phyloP scores from a whole-genome alignment of 1,140 invertebrate genomes.

The Venturia canescens region DNA sequence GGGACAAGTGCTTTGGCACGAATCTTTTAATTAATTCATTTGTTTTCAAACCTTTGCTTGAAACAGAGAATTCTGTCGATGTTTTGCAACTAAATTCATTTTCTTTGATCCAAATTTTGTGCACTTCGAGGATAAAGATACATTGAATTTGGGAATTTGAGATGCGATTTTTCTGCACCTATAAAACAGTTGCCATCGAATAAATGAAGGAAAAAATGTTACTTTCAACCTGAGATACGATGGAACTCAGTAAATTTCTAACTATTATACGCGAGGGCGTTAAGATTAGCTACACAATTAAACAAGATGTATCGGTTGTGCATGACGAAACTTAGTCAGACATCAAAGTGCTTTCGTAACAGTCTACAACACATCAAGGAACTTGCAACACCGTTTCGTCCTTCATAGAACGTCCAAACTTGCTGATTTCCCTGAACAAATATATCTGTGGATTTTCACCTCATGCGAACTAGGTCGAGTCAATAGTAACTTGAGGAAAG shows the following conservation, averaged over 20 bases:
- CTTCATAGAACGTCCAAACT: not conserved
- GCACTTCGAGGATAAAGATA: too few relatives aligned
- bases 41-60: too few relatives aligned
- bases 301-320: not conserved
- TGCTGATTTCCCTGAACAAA: not conserved
- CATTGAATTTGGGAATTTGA: too few relatives aligned
- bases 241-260: not conserved
- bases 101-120: too few relatives aligned
- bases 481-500: not conserved
- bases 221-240: not conserved
- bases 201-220: not conserved
- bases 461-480: not conserved
- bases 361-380: not conserved
- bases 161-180: too few relatives aligned
- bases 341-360: slow-evolving; percentile 28
- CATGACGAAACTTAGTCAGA: slow-evolving; percentile 24
- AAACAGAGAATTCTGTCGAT: too few relatives aligned
- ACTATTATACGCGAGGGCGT: not conserved
- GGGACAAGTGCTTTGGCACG: too few relatives aligned
- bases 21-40: too few relatives aligned
- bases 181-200: too few relatives aligned
- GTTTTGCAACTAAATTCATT: too few relatives aligned
- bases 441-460: not conserved
- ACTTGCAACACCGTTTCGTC: not conserved
- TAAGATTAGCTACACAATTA: not conserved